Conservation (phyloP, 1,140 invertebrate genomes). For the Zaprionus kolodkinae region DNA sequence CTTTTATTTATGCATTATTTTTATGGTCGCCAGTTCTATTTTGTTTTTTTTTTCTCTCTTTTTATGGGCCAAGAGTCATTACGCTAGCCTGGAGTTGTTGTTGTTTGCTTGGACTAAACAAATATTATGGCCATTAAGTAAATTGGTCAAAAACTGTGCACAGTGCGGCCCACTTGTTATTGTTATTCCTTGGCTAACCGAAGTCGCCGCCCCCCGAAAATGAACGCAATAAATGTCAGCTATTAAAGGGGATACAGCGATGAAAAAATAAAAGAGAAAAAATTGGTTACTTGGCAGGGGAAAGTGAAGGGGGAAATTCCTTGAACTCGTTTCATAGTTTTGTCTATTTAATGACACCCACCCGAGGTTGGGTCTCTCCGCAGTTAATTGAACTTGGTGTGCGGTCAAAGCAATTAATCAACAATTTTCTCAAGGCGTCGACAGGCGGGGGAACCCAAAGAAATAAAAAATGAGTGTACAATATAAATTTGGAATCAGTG, state of each 20-base stretch:
- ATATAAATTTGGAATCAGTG: conserved; percentile 57
- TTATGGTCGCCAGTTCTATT: conserved; percentile 56
- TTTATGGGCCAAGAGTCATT: conserved; percentile 72
- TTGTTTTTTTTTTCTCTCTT: conserved; percentile 33
- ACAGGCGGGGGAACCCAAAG: conserved; percentile 17
- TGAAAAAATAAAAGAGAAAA: not conserved
- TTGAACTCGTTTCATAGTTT: conserved; percentile 44
- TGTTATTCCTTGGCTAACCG: conserved; percentile 35
- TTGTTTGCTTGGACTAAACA: conserved; percentile 79
- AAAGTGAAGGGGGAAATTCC: not conserved
- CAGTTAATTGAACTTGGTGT: conserved; percentile 56
- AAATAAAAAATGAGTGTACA: conserved; percentile 42
- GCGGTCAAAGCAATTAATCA: conserved; percentile 76
- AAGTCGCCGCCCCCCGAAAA: conserved; percentile 29
- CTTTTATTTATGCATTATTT: conserved; percentile 82
- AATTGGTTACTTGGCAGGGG: not conserved
- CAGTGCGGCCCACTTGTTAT: conserved; percentile 35
- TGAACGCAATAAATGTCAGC: conserved; percentile 49
- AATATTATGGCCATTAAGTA: conserved; percentile 81
- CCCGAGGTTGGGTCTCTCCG: conserved; percentile 12
- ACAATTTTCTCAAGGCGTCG: conserved; percentile 65
- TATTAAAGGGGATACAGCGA: conserved; percentile 39
- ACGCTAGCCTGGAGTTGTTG: conserved; percentile 58
- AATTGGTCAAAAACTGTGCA: conserved; percentile 68
- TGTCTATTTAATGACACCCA: conserved; percentile 48